Conservation (phyloP, 2,888 invertebrate genomes). For the Vandiemenella viatica region DNA sequence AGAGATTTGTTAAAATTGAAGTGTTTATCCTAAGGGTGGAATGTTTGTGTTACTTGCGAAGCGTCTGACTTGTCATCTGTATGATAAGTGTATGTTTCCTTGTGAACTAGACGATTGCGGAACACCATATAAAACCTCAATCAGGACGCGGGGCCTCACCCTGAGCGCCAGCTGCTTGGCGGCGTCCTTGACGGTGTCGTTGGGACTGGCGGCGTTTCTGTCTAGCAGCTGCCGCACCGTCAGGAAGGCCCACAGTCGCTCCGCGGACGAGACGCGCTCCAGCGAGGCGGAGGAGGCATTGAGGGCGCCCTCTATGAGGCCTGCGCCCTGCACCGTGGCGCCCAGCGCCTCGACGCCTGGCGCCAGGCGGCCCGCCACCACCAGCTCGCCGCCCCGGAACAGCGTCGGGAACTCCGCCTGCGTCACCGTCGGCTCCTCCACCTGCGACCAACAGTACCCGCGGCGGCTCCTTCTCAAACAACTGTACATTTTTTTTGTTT, state of each 20-base stretch:
- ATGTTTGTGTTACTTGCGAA: too few relatives aligned
- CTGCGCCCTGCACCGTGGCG: neutral
- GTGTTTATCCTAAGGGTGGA: too few relatives aligned
- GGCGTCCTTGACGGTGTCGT: neutral
- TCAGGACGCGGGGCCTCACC: too few relatives aligned
- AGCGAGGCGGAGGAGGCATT: too few relatives aligned
- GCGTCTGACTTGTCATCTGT: too few relatives aligned
- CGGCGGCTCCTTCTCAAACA: too few relatives aligned
- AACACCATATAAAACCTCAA: too few relatives aligned
- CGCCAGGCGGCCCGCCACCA: slow-evolving; percentile 39
- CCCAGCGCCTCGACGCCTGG: neutral
- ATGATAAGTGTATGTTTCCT: too few relatives aligned
- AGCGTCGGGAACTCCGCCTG: slow-evolving; percentile 39
- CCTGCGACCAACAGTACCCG: slow-evolving; percentile 27
- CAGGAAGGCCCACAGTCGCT: slow-evolving; percentile 50
- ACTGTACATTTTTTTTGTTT: too few relatives aligned
- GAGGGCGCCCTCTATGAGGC: neutral
- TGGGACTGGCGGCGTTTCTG: neutral
- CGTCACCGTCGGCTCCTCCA: slow-evolving; percentile 35
- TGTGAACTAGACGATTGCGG: too few relatives aligned
- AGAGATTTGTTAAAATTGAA: too few relatives aligned
- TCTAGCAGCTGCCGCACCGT: slow-evolving; percentile 48
- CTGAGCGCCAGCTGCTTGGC: neutral
- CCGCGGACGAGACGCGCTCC: slow-evolving; percentile 29
- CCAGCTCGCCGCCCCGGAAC: slow-evolving; percentile 45